Percentiles rank a stretch among this genome's conserved stretches.
phyloP scores from a whole-genome alignment of 2,113 vertebrate species.

The Puntigrus tetrazona region DNA sequence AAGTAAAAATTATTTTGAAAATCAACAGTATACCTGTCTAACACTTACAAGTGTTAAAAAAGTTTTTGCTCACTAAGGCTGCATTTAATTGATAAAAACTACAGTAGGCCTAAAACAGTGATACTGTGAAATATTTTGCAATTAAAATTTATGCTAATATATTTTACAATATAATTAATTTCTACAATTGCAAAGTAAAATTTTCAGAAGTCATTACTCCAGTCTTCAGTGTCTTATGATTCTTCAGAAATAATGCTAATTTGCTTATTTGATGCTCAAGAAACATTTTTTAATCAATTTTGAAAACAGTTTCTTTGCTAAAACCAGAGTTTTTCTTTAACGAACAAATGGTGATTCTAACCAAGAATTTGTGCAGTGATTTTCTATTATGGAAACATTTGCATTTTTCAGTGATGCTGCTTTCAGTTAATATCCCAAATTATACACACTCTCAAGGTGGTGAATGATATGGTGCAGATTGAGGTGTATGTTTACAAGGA shows the following conservation, averaged over 20 bases:
- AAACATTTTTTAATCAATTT: not conserved
- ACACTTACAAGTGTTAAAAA: not conserved
- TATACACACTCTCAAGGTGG: not conserved
- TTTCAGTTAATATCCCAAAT: not conserved
- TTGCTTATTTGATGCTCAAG: not conserved
- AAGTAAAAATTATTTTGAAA: not conserved
- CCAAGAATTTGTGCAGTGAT: not conserved
- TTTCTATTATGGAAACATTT: not conserved
- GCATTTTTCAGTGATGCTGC: not conserved
- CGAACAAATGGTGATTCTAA: not conserved
- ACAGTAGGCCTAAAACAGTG: not conserved
- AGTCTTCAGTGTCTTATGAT: not conserved
- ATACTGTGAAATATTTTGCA: not conserved
- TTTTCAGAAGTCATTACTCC: not conserved
- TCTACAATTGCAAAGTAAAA: not conserved
- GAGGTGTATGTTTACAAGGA: not conserved
- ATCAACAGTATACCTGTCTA: not conserved
- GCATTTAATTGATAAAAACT: not conserved
- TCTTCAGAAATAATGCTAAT: not conserved
- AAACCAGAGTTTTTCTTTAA: not conserved
- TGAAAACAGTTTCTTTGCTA: not conserved
- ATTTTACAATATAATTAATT: not conserved
- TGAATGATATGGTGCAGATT: constrained; percentile 26
- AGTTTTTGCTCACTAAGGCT: not conserved
- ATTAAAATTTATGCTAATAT: not conserved